These are phyloP conservation scores for Odontophorus gujanensis DNA, from an alignment of 2,113 vertebrate genomes.

Conservation along the genomic window DNA sequence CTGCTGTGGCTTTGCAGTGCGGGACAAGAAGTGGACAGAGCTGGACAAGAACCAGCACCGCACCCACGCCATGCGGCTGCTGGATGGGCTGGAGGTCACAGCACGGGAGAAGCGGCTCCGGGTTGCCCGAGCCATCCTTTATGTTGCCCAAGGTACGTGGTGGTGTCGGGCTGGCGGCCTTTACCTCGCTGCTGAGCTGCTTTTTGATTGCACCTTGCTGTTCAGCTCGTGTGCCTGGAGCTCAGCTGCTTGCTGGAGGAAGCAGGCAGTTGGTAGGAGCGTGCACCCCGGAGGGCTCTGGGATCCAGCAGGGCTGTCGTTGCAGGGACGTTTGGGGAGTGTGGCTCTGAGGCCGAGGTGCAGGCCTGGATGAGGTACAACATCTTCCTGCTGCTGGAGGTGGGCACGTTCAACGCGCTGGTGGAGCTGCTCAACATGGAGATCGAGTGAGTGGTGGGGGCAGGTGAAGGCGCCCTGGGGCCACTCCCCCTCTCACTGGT, in stretches of 20 bases:
- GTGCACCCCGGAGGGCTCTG: accelerated
- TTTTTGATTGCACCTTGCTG: background rate
- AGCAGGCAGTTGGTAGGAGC: background rate
- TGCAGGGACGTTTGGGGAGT: constrained; percentile 94
- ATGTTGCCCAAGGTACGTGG: constrained; percentile 90
- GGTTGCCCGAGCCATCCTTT: constrained; percentile 93
- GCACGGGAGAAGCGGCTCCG: constrained; percentile 90
- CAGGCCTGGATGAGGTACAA: constrained; percentile 97
- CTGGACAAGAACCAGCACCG: constrained; percentile 87
- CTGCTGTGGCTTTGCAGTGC: constrained; percentile 76
- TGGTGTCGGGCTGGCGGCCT: background rate
- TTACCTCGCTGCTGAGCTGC: background rate
- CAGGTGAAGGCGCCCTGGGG: background rate
- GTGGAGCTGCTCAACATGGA: constrained; percentile 99
- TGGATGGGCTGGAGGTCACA: constrained; percentile 93
- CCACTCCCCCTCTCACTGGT: background rate
- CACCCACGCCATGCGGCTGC: constrained; percentile 92
- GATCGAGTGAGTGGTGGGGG: constrained; percentile 87
- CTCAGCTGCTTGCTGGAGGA: accelerated
- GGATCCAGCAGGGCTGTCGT: background rate
- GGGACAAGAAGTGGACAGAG: constrained; percentile 90
- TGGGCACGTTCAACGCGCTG: constrained; percentile 93
- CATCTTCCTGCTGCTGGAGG: constrained; percentile 91
- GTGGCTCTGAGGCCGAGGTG: constrained; percentile 90
- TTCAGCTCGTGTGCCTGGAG: background rate